Conservation (phyloP, 2,113 vertebrate genomes). For the Ondatra zibethicus region DNA sequence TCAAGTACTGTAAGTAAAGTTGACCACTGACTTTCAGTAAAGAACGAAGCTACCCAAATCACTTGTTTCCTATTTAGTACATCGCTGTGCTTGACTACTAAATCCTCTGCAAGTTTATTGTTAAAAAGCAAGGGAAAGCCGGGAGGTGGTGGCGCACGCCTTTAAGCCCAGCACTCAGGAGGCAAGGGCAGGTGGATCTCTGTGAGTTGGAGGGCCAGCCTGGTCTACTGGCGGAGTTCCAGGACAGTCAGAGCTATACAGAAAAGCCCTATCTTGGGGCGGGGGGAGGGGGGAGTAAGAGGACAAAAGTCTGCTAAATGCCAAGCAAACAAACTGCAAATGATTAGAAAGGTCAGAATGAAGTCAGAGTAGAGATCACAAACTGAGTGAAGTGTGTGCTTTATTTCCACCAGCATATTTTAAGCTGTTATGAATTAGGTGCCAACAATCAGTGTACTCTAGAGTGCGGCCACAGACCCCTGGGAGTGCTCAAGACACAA, state of each 20-base stretch:
- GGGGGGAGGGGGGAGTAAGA: not conserved
- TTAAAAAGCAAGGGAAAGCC: not conserved
- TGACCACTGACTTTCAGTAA: constrained; percentile 5
- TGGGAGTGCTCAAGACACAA: not conserved
- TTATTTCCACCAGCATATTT: not conserved
- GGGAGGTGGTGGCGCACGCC: not conserved
- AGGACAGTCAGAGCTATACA: not conserved
- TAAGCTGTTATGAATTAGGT: not conserved
- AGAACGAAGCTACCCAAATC: not conserved
- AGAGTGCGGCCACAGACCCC: not conserved
- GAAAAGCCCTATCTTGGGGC: not conserved
- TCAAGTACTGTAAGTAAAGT: constrained; percentile 91
- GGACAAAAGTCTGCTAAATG: not conserved
- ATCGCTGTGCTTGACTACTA: not conserved
- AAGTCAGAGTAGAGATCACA: not conserved
- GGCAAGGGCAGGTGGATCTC: not conserved
- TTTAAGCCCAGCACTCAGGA: not conserved
- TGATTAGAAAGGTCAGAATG: constrained; percentile 4
- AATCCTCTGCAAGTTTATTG: constrained; percentile 5
- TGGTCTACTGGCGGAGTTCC: not conserved
- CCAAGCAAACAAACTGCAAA: not conserved
- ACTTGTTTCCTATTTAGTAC: not conserved
- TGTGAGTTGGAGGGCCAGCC: not conserved
- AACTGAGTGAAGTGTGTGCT: not conserved
- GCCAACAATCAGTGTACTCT: not conserved